Evolutionary conservation across 2,113 vertebrate species (phyloP), one percentile per base, ranked within the genome.

Genomic region (Chloropsis hardwickii): DNA sequence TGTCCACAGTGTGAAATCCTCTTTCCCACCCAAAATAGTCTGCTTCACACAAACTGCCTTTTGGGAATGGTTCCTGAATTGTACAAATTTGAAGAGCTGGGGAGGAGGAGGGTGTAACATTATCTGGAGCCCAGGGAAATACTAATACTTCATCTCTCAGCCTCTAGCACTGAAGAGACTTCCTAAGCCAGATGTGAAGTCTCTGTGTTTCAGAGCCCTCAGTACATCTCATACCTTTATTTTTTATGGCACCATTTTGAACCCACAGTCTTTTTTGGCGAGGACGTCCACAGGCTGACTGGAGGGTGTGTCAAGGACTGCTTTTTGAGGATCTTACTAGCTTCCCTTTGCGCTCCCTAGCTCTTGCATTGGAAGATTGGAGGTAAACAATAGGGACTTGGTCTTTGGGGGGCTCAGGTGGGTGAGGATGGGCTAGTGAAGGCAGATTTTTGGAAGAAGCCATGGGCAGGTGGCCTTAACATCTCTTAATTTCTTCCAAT

Each of bases 181-280:
- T 76, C 40, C 31, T 69, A 23, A 94, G 44, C 11, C 56, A 80
- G 31, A 35, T 17, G 51, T 23, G 33, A 23, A 8, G 4, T 40
- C 61, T 65, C 11, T 84, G 12, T 35, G 31, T 50, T 88, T 79
- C 5, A 0, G 57, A 92, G 15, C 62, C n/a, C 23, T 67, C 33
- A 53, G 37, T 7, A 53, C 61, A 60, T 44, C 11, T 80, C 39
- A 24, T 8, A 14, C 28, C 22, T 13, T 8, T 85, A 18, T 53
- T 76, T 95, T 81, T 93, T 40, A 40, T 14, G 25, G 18, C 40
- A 40, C 11, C 1, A 5, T 56, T 79, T 61, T 45, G 70, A 92
- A 60, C 15, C 8, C 22, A 71, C 13, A 82, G 31, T 9, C 25
- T 45, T 44, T 8, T 66, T 60, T 74, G 60, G 14, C 0, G 0